Evolutionary conservation across 53 echinoderm and acorn worm species (phyloP).

Genomic region (Crossaster papposus): DNA sequence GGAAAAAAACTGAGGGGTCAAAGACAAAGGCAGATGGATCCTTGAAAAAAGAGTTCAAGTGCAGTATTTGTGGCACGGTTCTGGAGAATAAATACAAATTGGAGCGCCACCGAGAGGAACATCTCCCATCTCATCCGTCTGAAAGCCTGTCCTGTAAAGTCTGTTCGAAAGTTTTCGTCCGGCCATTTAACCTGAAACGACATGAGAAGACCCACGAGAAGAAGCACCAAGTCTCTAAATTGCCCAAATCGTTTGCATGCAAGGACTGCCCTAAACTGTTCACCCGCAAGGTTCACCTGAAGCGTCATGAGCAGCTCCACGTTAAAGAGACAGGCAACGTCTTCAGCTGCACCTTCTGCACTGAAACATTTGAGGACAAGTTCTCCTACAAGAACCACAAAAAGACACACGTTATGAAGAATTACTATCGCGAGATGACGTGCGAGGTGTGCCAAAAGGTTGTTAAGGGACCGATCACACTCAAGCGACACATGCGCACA

Average conservation of each 20-base stretch:
- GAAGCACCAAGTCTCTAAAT: neutral
- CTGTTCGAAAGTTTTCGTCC: neutral
- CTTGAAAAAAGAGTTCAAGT: slow-evolving; percentile 3
- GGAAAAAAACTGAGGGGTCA: neutral
- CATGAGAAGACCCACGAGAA: neutral
- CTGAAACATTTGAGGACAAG: slow-evolving; percentile 12
- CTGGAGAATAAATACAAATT: slow-evolving; percentile 1
- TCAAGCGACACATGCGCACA: slow-evolving; percentile 34
- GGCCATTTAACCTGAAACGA: neutral
- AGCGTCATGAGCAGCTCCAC: slow-evolving; percentile 24
- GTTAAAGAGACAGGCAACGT: neutral
- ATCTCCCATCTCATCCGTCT: neutral
- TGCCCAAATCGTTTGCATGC: neutral
- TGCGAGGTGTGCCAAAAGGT: slow-evolving; percentile 14
- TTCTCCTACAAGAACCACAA: slow-evolving; percentile 11
- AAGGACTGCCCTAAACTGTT: slow-evolving; percentile 18
- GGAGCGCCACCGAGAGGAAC: neutral
- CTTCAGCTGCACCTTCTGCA: neutral
- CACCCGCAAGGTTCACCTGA: neutral
- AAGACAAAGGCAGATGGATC: neutral
- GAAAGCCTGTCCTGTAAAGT: neutral
- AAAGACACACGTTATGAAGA: slow-evolving; percentile 11
- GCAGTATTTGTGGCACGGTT: neutral
- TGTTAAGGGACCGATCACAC: slow-evolving; percentile 3
- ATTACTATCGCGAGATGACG: neutral